Evolutionary conservation across 2,888 invertebrate species (phyloP).

Genomic region (Piscicola geometra): DNA sequence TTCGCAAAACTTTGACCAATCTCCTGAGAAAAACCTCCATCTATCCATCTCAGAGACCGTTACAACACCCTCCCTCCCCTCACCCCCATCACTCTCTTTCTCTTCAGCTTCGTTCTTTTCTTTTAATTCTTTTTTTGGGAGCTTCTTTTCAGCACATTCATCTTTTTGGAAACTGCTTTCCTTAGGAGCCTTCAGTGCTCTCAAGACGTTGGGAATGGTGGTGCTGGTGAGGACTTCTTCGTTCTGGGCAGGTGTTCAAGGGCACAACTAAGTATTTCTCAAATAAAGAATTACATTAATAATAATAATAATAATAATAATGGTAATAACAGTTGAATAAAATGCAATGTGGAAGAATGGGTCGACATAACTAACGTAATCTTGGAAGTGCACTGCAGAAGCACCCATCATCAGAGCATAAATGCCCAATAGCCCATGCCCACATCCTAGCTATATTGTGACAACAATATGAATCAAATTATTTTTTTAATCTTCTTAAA

Average conservation of each 20-base stretch:
- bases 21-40: slow-evolving; percentile 18
- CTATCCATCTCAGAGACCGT: neutral
- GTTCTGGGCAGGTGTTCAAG: neutral
- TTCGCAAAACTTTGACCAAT: slow-evolving; percentile 17
- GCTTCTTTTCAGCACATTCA: too few relatives aligned
- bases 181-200: neutral
- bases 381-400: slow-evolving; percentile 21
- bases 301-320: neutral
- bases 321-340: too few relatives aligned
- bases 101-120: neutral
- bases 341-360: too few relatives aligned
- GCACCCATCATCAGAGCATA: slow-evolving; percentile 13
- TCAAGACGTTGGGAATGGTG: slow-evolving; percentile 3
- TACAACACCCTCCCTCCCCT: neutral
- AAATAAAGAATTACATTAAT: neutral
- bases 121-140: too few relatives aligned
- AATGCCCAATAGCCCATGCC: slow-evolving; percentile 16
- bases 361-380: slow-evolving; percentile 24
- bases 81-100: too few relatives aligned
- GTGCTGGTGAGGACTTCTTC: neutral
- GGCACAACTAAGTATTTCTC: neutral
- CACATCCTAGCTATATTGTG: slow-evolving; percentile 20
- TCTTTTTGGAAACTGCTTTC: neutral
- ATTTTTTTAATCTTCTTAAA: too few relatives aligned
- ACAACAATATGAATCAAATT: too few relatives aligned